Base-by-base conservation (phyloP, 2,113 vertebrate genomes). In the Salvator merianae region DNA sequence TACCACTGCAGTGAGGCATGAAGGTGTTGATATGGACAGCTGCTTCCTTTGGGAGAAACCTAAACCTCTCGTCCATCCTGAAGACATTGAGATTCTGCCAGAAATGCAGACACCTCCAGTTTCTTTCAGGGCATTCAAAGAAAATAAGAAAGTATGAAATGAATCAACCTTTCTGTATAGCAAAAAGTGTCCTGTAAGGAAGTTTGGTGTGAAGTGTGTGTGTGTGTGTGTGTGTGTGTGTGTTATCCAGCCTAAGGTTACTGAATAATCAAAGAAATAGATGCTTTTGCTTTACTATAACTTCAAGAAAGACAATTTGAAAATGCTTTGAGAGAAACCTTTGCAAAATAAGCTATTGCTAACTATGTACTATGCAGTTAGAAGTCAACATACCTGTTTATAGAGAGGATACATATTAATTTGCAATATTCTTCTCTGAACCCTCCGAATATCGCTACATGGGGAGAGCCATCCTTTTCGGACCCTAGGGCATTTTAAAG, bases 11-110 rank as follows among this genome's bases (percentile, higher is more conserved):
- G 69, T 97, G 79, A 94, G 88, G 79, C 97, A 97, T 78, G 94
- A 98, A 12, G 94, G 95, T 1, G 97, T 94, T 43, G 94, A 97
- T 88, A 90, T 99, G 87, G 96, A 97, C 90, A 97, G 95, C 88
- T 99, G 98, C 81, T 87, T 96, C 34, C 94, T 98, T 85, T 94
- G 95, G 43, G 96, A 97, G 87, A 93, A 94, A 77, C 90, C 90
- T 0, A 91, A 50, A 34, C 87, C 88, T 77, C 80, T 75, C 3
- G 73, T 95, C 26, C 86, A 93, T 5, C 93, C 89, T 75, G 96
- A 95, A 18, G 94, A 95, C 2, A 10, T 4, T 8, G 86, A 94
- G 12, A 84, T 88, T 80, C 95, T 84, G 1, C 83, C 93, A n/a
- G 93, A 91, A 83, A 69, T 90, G 70, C 95, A 93, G 20, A 43